Conservation (phyloP, 2,888 invertebrate genomes). For the Atherix ibis region DNA sequence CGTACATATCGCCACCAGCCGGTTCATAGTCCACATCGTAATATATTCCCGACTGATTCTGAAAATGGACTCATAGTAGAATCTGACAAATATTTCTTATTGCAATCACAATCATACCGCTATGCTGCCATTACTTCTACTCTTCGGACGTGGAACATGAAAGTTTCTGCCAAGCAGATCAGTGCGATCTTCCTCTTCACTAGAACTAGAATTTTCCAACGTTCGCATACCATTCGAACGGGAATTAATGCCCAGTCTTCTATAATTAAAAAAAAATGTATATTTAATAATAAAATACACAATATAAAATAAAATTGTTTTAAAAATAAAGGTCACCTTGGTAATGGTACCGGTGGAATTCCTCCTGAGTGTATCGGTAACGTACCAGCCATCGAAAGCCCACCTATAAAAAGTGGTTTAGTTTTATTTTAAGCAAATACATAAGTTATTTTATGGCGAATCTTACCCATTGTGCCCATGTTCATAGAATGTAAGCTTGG, state of each 20-base stretch:
- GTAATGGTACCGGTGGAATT: conserved; percentile 56
- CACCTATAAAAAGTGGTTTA: conserved; percentile 17
- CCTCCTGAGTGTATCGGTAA: conserved; percentile 32
- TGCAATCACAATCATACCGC: conserved; percentile 18
- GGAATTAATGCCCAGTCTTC: conserved; percentile 29
- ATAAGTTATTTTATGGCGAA: not conserved
- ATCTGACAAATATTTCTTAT: not conserved
- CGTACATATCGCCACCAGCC: conserved; percentile 37
- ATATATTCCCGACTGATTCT: conserved; percentile 83
- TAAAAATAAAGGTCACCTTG: conserved; percentile 40
- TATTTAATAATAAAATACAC: not conserved
- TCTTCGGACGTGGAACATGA: conserved; percentile 70
- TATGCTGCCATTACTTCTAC: conserved; percentile 49
- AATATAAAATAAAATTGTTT: conserved; percentile 1
- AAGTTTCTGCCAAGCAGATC: conserved; percentile 57
- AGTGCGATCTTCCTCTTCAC: conserved; percentile 55
- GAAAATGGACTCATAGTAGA: conserved; percentile 16
- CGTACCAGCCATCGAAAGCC: conserved; percentile 36
- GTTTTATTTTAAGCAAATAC: not conserved
- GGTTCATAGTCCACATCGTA: conserved; percentile 79
- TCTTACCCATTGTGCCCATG: conserved; percentile 21
- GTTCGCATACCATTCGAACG: conserved; percentile 34
- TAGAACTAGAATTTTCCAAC: conserved; percentile 40
- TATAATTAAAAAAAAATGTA: conserved; percentile 9
- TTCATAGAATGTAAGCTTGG: conserved; percentile 39